Base-by-base conservation (phyloP, 2,888 invertebrate species). In the Hydraecia micacea region DNA sequence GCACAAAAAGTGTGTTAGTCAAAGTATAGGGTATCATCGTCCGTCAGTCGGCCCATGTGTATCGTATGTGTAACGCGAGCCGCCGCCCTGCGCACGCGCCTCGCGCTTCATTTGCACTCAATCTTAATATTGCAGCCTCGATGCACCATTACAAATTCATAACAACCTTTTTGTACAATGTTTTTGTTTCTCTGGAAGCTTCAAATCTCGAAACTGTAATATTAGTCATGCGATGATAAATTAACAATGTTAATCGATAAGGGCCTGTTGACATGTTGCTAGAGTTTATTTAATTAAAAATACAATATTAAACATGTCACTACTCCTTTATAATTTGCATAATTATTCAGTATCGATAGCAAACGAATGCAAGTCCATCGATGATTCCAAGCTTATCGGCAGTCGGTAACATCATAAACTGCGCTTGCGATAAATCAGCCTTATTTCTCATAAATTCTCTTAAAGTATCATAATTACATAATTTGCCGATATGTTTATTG, bases 101-200 rank as follows among this genome's bases (percentile, higher is more conserved):
- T 91, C 91, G 88, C 94, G 96, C 92, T 85, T 92, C 96, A 96
- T 96, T 96, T 95, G 92, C 95, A 93, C 92, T 94, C 95, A 95
- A 96, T 96, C 95, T 96, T 95, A 96, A 96, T 95, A 95, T 94
- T 93, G 93, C 95, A 95, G 91, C 88, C 88, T 90, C 85, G 91
- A 96, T 96, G 96, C 96, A 94, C 92, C 95, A 96, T 96, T 96
- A 94, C 92, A 89, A 89, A 93, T 93, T 92, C 91, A 96, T 95
- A 96, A 95, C 92, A 92, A 87, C 89, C 89, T 91, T 91, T 90
- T 94, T 94, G 93, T 91, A 87, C 80, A 87, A 85, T 83, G 89
- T 92, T 93, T 93, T 94, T 93, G 91, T 91, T 90, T 87, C 84
- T 87, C 84, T 88, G 77, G 90, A 87, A 85, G 79, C 79, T 81